Conservation (phyloP, 1,140 invertebrate genomes). For the Ceratina australensis region DNA sequence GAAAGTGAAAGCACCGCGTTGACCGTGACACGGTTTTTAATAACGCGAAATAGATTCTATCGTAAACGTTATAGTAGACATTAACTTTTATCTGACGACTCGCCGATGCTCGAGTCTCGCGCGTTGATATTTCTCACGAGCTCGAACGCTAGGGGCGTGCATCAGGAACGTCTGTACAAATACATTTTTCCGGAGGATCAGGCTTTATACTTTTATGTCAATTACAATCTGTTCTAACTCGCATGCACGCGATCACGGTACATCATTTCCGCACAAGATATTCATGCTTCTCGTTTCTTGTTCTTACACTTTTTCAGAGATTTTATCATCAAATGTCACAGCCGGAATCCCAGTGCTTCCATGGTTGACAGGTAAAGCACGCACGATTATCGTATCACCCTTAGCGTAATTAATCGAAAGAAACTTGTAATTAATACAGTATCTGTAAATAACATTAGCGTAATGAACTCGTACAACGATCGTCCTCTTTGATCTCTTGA, state of each 20-base stretch:
- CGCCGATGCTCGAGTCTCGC: too few relatives aligned
- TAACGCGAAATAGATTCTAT: conserved; percentile 34
- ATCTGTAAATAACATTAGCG: background rate
- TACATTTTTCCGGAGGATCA: background rate
- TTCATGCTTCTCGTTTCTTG: conserved; percentile 61
- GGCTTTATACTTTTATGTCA: background rate
- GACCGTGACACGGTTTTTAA: conserved; percentile 52
- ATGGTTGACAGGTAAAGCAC: conserved; percentile 83
- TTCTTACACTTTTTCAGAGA: conserved; percentile 76
- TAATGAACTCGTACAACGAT: background rate
- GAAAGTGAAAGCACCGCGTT: conserved; percentile 40
- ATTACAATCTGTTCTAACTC: background rate
- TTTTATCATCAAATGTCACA: conserved; percentile 87
- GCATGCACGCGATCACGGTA: conserved; percentile 27
- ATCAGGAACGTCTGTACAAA: background rate
- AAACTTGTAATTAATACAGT: background rate
- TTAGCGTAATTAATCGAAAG: conserved; percentile 6
- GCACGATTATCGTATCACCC: conserved; percentile 11
- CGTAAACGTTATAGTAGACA: background rate
- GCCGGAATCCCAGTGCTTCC: conserved; percentile 87
- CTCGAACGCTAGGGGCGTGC: too few relatives aligned
- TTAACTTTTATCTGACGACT: background rate
- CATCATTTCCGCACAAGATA: conserved; percentile 37
- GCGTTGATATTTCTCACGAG: too few relatives aligned
- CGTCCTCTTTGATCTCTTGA: background rate